Evolutionary conservation across 2,113 vertebrate genomes (phyloP).

Genomic region (Bambusicola thoracicus): DNA sequence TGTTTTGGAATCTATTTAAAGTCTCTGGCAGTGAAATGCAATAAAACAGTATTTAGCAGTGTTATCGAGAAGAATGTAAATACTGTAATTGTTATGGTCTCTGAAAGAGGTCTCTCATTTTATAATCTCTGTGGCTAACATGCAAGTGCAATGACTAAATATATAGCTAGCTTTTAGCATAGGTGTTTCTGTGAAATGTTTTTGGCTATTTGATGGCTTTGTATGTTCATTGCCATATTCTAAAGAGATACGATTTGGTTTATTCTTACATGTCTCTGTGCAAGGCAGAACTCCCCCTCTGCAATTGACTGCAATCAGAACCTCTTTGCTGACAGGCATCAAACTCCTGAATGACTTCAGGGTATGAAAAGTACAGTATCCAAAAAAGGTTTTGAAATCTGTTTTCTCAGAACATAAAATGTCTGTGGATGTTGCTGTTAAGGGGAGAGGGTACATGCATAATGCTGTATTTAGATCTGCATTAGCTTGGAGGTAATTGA

Average conservation of each 20-base stretch:
- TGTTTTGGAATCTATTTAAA: slow-evolving; percentile 28
- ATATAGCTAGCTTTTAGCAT: slow-evolving; percentile 13
- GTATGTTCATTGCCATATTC: background rate
- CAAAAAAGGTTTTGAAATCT: slow-evolving; percentile 28
- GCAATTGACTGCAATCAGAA: background rate
- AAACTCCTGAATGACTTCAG: background rate
- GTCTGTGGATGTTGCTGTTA: background rate
- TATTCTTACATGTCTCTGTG: background rate
- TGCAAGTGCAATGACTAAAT: background rate
- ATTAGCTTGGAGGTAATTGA: background rate
- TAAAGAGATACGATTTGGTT: background rate
- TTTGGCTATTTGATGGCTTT: slow-evolving; percentile 17
- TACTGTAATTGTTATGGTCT: background rate
- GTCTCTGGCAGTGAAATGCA: background rate
- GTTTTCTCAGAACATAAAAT: background rate
- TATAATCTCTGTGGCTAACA: background rate
- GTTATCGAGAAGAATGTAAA: slow-evolving; percentile 31
- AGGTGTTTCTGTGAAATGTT: slow-evolving; percentile 25
- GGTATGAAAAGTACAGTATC: slow-evolving; percentile 8
- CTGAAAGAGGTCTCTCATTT: slow-evolving; percentile 17
- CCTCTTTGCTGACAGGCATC: background rate
- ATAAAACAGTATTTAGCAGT: background rate
- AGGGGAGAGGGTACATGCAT: accelerated
- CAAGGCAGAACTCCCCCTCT: slow-evolving; percentile 8
- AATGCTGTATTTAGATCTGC: background rate